Evolutionary conservation across 1,140 invertebrate species (phyloP).

Genomic region (Drosophila busckii): DNA sequence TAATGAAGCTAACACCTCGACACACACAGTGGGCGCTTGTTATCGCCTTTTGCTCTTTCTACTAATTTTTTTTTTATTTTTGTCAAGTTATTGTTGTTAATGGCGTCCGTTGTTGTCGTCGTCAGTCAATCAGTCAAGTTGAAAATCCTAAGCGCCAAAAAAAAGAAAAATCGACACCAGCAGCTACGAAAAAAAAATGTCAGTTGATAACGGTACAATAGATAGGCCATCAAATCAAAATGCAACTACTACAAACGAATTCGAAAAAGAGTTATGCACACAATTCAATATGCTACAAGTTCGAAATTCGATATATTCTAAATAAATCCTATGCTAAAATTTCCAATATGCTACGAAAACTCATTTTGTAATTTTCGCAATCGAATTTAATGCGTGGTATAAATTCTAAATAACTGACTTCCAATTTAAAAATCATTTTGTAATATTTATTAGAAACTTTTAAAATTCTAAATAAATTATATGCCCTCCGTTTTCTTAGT

Average conservation of each 20-base stretch:
- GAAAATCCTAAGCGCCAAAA: constrained; percentile 14
- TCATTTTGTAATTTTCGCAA: no score
- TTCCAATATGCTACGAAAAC: no score
- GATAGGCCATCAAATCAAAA: constrained; percentile 21
- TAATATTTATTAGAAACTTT: no score
- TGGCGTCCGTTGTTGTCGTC: constrained; percentile 8
- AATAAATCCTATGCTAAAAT: no score
- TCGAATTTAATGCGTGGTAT: no score
- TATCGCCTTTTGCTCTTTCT: no score
- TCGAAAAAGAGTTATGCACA: constrained; percentile 10
- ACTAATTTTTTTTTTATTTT: constrained; percentile 20
- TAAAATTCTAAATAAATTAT: no score
- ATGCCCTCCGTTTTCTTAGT: no score
- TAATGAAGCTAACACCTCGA: background rate
- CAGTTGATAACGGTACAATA: constrained; percentile 18
- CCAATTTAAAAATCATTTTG: no score
- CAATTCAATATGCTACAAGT: background rate
- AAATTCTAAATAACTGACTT: no score
- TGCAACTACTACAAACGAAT: constrained; percentile 21
- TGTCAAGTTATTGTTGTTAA: constrained; percentile 17
- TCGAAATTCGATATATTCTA: no score
- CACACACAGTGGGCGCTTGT: constrained; percentile 8
- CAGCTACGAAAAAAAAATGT: background rate
- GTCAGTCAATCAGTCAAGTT: constrained; percentile 24
- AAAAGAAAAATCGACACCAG: background rate